Evolutionary conservation across 2,113 vertebrate genomes (phyloP).

Genomic region (Notothenia coriiceps): DNA sequence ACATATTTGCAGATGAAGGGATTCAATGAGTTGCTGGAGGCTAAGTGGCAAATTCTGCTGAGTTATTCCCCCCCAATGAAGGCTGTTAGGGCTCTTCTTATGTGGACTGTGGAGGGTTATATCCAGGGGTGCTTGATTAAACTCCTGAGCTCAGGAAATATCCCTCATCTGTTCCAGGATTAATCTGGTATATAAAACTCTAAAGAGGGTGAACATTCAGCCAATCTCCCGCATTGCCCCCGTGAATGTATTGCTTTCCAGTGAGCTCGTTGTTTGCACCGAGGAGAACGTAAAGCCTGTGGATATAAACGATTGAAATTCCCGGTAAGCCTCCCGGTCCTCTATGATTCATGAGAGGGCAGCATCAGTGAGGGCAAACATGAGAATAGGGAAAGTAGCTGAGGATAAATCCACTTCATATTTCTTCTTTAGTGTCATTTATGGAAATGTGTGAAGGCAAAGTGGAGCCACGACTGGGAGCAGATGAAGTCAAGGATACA

Average conservation of each 20-base stretch:
- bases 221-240: conserved; percentile 8
- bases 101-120: conserved; percentile 18
- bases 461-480: conserved; percentile 63
- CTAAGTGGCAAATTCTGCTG: conserved; percentile 15
- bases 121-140: conserved; percentile 36
- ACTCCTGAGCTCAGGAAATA: conserved; percentile 24
- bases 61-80: conserved; percentile 6
- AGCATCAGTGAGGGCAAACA: conserved; percentile 1
- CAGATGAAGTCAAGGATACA: conserved; percentile 73
- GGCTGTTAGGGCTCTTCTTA: not conserved
- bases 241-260: conserved; percentile 38
- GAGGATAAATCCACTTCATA: conserved; percentile 51
- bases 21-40: conserved; percentile 3
- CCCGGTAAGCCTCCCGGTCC: not conserved
- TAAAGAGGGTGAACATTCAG: conserved; percentile 10
- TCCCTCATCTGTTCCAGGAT: conserved; percentile 13
- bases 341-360: conserved; percentile 57
- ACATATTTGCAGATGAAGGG: not conserved
- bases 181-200: conserved; percentile 31
- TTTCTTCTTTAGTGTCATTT: conserved; percentile 80
- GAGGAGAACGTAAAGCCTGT: conserved; percentile 39
- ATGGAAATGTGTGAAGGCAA: conserved; percentile 76
- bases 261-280: conserved; percentile 28
- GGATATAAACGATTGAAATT: conserved; percentile 6
- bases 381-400: conserved; percentile 19